Evolutionary conservation across 92 coral and sea anemone genomes (phyloP), one percentile per base, ranked within the genome.

Genomic region (Epizoanthus fatuus): DNA sequence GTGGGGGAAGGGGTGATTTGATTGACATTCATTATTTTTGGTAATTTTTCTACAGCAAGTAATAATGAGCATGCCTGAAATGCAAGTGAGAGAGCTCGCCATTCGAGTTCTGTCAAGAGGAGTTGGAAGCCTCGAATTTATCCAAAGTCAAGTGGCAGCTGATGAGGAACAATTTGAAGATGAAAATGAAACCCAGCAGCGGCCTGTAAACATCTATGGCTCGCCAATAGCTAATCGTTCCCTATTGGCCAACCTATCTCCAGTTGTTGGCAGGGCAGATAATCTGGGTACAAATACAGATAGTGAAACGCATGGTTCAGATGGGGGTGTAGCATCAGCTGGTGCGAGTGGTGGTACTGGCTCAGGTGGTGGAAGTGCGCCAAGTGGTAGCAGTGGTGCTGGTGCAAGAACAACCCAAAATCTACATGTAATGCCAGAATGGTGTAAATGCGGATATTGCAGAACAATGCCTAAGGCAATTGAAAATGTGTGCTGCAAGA

Each of bases 81-180:
- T 16, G 15, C 32, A 10, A 42, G 70, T 79, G 19, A 1, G 72
- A 19, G 56, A 64, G 32, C 71, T 79, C 3, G 72, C 72, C 4
- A 64, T 79, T 60, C 69, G 51, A 3, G 83, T 79, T 62, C 57
- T 79, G 4, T 79, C 83, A 4, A 79, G 83, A 16, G 71, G 83
- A 17, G 37, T 79, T 79, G 83, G 83, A 16, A 79, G 83, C 44
- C 70, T 78, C 3, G 83, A 78, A 38, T 78, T 78, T 25, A 78
- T 60, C 11, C 83, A 78, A 14, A 78, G 71, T 13, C 71, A 78
- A 37, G 11, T 78, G 39, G 71, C 70, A 8, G 38, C 20, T 22
- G 25, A 22, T 11, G 9, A 11, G 8, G 83, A 77, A 60, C 7
- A 19, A 1, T 39, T 3, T 22, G 75, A 39, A 2, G 4, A 15